Evolutionary conservation across 2,113 vertebrate genomes (phyloP).

Genomic region (Cisticola juncidis): DNA sequence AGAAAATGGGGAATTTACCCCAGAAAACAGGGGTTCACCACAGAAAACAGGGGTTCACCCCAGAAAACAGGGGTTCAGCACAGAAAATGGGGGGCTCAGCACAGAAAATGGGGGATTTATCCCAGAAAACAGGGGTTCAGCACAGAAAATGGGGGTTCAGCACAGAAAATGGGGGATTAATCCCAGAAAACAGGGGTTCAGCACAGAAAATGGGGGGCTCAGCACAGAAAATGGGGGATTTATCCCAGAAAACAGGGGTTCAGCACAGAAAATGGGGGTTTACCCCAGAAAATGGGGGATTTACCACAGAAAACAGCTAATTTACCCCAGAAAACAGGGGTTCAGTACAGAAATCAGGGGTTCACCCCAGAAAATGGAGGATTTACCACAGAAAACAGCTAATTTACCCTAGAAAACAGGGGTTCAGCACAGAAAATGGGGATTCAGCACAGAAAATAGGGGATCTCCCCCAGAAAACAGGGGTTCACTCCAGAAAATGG

Average conservation of each 20-base stretch:
- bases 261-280: not conserved
- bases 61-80: not conserved
- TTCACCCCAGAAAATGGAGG: not conserved
- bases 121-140: not conserved
- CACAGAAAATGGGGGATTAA: not conserved
- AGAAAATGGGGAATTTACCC: not conserved
- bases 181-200: too few species aligned
- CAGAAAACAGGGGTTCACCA: not conserved
- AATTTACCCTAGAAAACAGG: not conserved
- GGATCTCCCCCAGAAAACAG: too few species aligned
- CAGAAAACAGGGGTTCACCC: not conserved
- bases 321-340: too few species aligned
- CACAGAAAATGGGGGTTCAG: too few species aligned
- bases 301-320: too few species aligned
- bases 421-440: not conserved
- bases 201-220: not conserved
- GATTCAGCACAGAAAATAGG: too few species aligned
- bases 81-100: not conserved
- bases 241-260: not conserved
- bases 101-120: too few species aligned
- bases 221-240: not conserved
- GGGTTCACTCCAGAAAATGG: not conserved
- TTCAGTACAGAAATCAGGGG: too few species aligned
- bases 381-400: rapidly evolving
- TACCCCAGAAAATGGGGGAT: rapidly evolving